Evolutionary conservation across 2,888 invertebrate genomes (phyloP).

Genomic region (Chymomyza caudatula): DNA sequence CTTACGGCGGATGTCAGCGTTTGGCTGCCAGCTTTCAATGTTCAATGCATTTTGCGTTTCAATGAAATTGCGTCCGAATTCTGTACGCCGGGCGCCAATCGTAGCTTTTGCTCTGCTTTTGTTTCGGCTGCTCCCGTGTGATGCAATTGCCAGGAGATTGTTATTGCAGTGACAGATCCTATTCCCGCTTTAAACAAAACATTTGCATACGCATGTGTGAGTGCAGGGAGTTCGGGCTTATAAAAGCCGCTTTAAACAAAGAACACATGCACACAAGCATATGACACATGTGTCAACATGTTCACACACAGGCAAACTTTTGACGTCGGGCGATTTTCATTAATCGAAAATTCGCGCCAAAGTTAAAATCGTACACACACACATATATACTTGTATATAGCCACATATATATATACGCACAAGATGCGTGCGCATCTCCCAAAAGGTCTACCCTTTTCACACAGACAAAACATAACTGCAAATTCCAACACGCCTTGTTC

Average conservation of each 20-base stretch:
- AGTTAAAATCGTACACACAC: conserved; percentile 37
- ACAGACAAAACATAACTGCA: conserved; percentile 37
- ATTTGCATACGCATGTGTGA: background rate
- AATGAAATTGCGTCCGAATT: background rate
- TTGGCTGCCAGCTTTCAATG: conserved; percentile 8
- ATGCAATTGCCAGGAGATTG: conserved; percentile 1
- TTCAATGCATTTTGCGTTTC: background rate
- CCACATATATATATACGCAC: background rate
- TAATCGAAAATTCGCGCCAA: conserved; percentile 71
- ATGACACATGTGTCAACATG: background rate
- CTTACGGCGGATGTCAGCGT: conserved; percentile 1
- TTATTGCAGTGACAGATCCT: conserved; percentile 13
- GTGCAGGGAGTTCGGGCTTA: background rate
- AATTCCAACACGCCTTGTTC: conserved; percentile 53
- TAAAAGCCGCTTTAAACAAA: background rate
- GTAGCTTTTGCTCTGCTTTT: background rate
- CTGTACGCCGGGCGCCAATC: background rate
- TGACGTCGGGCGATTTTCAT: conserved; percentile 52
- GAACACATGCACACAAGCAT: conserved; percentile 1
- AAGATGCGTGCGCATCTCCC: background rate
- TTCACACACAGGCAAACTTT: background rate
- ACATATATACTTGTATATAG: background rate
- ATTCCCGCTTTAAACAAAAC: conserved; percentile 21
- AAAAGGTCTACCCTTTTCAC: conserved; percentile 1
- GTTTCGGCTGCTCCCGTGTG: background rate